These are phyloP conservation scores for Lithosia quadra DNA, from an alignment of 2,888 invertebrate genomes.

Conservation along the genomic window DNA sequence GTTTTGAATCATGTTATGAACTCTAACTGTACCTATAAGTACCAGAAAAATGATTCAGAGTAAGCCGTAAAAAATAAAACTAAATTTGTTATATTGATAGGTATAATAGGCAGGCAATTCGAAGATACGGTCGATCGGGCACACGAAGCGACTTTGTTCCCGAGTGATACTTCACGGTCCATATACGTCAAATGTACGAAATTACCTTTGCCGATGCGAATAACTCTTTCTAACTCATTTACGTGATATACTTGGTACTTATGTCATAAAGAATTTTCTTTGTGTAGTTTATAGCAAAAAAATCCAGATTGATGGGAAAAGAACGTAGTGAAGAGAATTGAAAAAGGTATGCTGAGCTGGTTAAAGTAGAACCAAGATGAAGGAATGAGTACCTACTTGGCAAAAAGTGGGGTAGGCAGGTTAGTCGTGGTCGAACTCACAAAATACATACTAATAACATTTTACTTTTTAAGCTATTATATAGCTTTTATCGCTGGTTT, in stretches of 20 bases:
- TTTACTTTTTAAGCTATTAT: no score
- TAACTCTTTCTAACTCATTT: constrained; percentile 69
- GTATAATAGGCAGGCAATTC: constrained; percentile 32
- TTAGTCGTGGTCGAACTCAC: no score
- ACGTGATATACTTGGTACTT: constrained; percentile 59
- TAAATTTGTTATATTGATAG: constrained; percentile 3
- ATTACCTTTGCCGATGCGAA: constrained; percentile 58
- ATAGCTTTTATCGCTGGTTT: no score
- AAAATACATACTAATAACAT: no score
- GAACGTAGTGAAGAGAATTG: background rate
- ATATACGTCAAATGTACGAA: constrained; percentile 57
- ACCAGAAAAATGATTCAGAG: background rate
- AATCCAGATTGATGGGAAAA: background rate
- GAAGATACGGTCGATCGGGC: constrained; percentile 48
- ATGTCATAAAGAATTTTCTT: background rate
- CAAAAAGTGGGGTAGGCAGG: no score
- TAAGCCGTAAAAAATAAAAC: background rate
- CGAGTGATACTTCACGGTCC: constrained; percentile 56
- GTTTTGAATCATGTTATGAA: background rate
- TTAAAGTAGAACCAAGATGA: background rate
- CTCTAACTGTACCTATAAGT: background rate
- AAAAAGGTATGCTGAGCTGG: background rate
- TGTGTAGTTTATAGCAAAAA: background rate
- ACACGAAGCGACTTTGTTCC: constrained; percentile 46
- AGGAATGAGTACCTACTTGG: no score